Conservation (phyloP, 2,797 vertebrate genomes). For the Calcarius lapponicus region DNA sequence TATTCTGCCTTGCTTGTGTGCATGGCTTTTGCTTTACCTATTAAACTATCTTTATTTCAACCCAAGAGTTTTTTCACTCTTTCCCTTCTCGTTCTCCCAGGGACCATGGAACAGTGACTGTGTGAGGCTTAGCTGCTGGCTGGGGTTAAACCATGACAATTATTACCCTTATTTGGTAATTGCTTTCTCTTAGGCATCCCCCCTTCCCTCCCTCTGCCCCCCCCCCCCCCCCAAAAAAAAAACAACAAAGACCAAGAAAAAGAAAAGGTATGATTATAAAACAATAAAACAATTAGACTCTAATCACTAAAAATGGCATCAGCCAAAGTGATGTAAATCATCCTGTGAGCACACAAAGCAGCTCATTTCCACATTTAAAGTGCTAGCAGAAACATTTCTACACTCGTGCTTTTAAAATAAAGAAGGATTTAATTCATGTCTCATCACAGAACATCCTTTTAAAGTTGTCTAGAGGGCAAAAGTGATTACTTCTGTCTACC, state of each 20-base stretch:
- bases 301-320: not conserved
- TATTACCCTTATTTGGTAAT: not conserved
- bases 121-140: not conserved
- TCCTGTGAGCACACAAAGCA: not conserved
- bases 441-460: not conserved
- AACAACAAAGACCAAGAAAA: not conserved
- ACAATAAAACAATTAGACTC: not conserved
- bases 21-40: not conserved
- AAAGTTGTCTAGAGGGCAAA: not conserved
- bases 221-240: not conserved
- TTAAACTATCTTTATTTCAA: not conserved
- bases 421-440: not conserved
- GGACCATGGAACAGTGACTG: not conserved
- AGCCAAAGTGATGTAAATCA: not conserved
- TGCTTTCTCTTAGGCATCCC: not conserved
- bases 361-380: not conserved
- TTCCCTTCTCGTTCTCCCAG: not conserved
- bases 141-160: not conserved
- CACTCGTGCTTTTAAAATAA: not conserved
- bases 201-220: rapidly evolving
- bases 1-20: not conserved
- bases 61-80: not conserved
- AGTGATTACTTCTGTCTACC: not conserved
- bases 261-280: not conserved
- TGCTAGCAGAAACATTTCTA: not conserved